Percentiles rank a stretch among this genome's conserved stretches.
Conservation (phyloP, 1,140 invertebrate species). For the Eurosta solidaginis region DNA sequence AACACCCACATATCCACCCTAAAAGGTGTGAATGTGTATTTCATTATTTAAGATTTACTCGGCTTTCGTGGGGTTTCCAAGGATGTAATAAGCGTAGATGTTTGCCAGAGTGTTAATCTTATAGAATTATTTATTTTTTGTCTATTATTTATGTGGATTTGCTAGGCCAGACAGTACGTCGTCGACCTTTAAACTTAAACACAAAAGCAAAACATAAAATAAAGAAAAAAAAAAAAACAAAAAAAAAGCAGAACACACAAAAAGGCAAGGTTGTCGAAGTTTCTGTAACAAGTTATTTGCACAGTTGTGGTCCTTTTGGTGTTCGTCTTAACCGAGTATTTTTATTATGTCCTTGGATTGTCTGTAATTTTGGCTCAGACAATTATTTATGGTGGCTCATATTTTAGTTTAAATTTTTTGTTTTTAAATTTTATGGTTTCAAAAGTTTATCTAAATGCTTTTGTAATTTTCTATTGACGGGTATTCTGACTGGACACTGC, state of each 20-base stretch:
- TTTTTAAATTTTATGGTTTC: too few species aligned
- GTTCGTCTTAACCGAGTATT: neutral
- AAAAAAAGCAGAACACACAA: too few species aligned
- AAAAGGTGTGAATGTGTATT: neutral
- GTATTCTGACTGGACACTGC: too few species aligned
- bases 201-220: neutral
- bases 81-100: neutral
- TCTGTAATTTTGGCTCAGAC: neutral
- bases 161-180: constrained; percentile 13
- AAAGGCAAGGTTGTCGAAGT: too few species aligned
- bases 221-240: neutral
- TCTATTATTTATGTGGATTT: neutral
- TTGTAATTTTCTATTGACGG: too few species aligned
- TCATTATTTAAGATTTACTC: neutral
- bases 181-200: constrained; percentile 4
- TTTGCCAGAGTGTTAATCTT: neutral
- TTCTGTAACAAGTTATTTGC: neutral
- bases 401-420: too few species aligned
- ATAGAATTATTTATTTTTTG: neutral
- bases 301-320: neutral
- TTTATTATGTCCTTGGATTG: neutral
- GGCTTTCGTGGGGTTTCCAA: neutral
- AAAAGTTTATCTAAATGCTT: too few species aligned
- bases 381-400: too few species aligned
- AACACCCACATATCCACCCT: neutral